Evolutionary conservation across 1,140 invertebrate species (phyloP).

Genomic region (Meloidogyne hapla): DNA sequence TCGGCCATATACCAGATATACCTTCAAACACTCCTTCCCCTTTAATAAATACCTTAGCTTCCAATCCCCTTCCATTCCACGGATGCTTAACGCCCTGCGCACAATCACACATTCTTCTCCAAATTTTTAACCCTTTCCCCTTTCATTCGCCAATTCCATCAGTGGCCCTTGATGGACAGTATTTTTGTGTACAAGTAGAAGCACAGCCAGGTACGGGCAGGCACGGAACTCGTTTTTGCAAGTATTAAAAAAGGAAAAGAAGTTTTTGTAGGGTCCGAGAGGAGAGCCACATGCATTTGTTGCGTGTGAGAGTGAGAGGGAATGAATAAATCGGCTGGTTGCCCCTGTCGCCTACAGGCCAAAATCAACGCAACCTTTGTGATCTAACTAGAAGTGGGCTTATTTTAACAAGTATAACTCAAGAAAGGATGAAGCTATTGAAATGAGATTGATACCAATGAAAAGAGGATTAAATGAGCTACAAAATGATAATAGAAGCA

Average conservation of each 20-base stretch:
- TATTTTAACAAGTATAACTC: too few relatives aligned
- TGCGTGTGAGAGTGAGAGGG: neutral
- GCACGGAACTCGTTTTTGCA: neutral
- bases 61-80: neutral
- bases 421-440: too few relatives aligned
- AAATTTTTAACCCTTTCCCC: neutral
- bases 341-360: too few relatives aligned
- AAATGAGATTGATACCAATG: too few relatives aligned
- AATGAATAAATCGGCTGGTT: neutral
- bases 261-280: neutral
- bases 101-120: neutral
- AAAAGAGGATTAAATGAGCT: too few relatives aligned
- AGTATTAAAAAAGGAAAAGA: neutral
- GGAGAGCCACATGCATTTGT: constrained; percentile 1
- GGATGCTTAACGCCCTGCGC: neutral
- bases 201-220: neutral
- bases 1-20: too few relatives aligned
- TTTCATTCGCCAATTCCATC: neutral
- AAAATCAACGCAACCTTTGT: neutral
- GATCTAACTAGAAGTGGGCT: too few relatives aligned
- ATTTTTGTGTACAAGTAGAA: neutral
- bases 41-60: neutral
- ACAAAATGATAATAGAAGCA: too few relatives aligned
- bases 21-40: too few relatives aligned
- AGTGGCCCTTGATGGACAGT: neutral